Conservation (phyloP, 1,140 invertebrate species). For the Nylanderia fulva region DNA sequence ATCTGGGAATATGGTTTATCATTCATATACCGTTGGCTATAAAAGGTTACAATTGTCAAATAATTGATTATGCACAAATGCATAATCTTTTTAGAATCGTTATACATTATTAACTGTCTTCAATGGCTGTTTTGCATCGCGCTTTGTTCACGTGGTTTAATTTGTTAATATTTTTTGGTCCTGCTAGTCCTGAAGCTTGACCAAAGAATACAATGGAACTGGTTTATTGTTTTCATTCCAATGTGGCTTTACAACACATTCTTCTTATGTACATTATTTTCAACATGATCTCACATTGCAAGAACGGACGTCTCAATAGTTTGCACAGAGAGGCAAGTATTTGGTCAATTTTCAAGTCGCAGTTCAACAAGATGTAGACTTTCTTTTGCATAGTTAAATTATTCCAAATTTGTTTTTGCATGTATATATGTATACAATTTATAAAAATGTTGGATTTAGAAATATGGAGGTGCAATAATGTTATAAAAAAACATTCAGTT, state of each 20-base stretch:
- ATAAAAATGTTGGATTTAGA: not conserved
- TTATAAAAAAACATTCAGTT: not conserved
- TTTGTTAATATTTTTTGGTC: conserved; percentile 94
- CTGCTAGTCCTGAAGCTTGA: conserved; percentile 94
- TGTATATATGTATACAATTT: not conserved
- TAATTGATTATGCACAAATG: too few relatives aligned
- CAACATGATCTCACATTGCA: conserved; percentile 94
- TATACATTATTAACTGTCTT: conserved; percentile 51
- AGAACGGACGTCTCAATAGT: conserved; percentile 88
- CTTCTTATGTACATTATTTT: conserved; percentile 94
- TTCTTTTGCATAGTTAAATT: not conserved
- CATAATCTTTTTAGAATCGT: too few relatives aligned
- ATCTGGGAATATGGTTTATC: too few relatives aligned
- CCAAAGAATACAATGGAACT: conserved; percentile 96
- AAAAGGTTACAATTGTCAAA: too few relatives aligned
- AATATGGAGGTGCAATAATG: not conserved
- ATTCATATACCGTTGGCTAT: too few relatives aligned
- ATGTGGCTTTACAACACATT: conserved; percentile 96
- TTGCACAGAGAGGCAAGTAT: conserved; percentile 87
- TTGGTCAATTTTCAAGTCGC: not conserved
- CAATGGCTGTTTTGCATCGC: conserved; percentile 95
- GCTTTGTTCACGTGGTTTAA: conserved; percentile 97
- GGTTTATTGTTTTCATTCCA: conserved; percentile 97
- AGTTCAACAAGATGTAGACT: not conserved
- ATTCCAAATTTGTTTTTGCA: not conserved